phyloP scores from a whole-genome alignment of 2,797 vertebrate genomes.

The Oryzias dopingdopingensis region DNA sequence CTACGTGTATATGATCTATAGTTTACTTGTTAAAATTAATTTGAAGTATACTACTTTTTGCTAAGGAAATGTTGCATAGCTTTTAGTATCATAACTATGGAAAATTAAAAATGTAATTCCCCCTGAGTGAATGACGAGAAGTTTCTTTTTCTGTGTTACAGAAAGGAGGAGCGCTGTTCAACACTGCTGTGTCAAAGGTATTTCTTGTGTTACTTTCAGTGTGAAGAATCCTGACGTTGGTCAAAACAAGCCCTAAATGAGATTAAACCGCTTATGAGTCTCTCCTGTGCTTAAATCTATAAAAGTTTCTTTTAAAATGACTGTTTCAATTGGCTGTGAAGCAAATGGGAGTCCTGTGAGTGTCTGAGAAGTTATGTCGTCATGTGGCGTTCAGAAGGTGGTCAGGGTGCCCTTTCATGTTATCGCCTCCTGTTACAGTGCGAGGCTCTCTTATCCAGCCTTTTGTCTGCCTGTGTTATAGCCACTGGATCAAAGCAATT shows the following conservation, averaged over 20 bases:
- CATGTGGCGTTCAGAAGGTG: constrained; percentile 42
- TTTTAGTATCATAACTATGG: too few species aligned
- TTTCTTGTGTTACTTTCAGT: constrained; percentile 62
- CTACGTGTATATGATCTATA: too few species aligned
- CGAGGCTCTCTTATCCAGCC: constrained; percentile 50
- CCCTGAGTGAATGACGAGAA: constrained; percentile 11
- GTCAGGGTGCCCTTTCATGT: constrained; percentile 58
- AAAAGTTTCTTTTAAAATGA: neutral
- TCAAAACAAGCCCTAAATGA: neutral
- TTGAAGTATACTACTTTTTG: too few species aligned
- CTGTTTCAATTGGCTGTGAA: constrained; percentile 5
- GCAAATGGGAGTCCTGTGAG: neutral
- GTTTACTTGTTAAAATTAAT: too few species aligned
- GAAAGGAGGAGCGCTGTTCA: constrained; percentile 88
- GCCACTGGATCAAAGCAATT: constrained; percentile 69
- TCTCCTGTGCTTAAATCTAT: neutral
- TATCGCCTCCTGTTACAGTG: constrained; percentile 42
- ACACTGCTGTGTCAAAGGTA: constrained; percentile 92
- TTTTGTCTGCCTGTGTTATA: constrained; percentile 66
- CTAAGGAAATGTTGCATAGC: too few species aligned
- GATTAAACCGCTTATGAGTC: neutral
- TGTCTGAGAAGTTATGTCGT: constrained; percentile 34
- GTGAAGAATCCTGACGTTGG: neutral
- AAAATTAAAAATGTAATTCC: neutral
- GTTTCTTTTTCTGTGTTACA: constrained; percentile 59